phyloP scores from a whole-genome alignment of 2,113 vertebrate genomes.

The Oriolus oriolus region DNA sequence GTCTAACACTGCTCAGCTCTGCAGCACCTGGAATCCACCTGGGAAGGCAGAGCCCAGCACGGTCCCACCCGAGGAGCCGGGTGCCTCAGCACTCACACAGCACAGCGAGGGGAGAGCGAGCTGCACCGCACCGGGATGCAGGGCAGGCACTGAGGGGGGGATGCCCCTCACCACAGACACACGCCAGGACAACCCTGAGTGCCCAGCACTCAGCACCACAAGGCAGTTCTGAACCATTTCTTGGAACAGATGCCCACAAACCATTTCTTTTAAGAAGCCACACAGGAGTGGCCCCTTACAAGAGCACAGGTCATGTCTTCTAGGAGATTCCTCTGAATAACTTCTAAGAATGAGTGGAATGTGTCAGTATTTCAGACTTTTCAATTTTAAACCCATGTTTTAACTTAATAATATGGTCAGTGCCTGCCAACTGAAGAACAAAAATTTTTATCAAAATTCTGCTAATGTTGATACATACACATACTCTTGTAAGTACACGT shows the following conservation, averaged over 20 bases:
- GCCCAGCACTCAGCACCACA: background rate
- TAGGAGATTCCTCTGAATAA: background rate
- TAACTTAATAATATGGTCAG: background rate
- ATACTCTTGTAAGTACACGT: no score
- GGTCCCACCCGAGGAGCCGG: background rate
- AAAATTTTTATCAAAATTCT: background rate
- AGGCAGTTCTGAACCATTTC: background rate
- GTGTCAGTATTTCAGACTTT: background rate
- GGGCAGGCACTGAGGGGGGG: fast-evolving
- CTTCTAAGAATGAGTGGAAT: background rate
- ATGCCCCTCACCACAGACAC: fast-evolving
- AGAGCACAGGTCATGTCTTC: background rate
- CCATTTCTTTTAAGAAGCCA: background rate
- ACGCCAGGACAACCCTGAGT: background rate
- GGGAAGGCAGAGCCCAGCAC: background rate
- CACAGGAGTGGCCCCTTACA: background rate
- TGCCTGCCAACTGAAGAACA: background rate
- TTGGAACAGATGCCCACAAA: background rate
- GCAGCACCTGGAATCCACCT: background rate
- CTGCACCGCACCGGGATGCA: no score
- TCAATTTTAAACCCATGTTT: background rate
- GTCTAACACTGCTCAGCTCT: background rate
- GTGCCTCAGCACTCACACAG: background rate
- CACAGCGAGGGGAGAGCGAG: background rate
- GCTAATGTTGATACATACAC: background rate